These are phyloP conservation scores for Malurus alboscapulatus DNA, from an alignment of 2,113 vertebrate species.

Conservation along the genomic window DNA sequence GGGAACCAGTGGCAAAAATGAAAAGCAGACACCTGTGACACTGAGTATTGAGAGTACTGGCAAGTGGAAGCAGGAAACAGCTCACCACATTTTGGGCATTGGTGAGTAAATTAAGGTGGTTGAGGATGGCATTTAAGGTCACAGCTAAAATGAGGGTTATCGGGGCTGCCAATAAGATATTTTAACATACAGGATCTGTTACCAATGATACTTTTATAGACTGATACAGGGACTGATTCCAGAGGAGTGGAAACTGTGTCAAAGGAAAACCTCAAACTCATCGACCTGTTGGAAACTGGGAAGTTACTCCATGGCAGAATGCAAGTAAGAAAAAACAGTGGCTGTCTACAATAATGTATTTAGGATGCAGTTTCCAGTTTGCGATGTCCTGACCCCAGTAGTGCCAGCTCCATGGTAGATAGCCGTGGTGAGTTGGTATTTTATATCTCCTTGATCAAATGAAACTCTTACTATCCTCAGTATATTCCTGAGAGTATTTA, in stretches of 20 bases:
- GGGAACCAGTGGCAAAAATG: not conserved
- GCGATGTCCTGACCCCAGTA: fast-evolving
- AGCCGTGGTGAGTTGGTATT: not conserved
- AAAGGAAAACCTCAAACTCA: not conserved
- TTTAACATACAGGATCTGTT: not conserved
- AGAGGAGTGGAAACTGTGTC: not conserved
- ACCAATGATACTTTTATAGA: not conserved
- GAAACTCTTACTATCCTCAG: not conserved
- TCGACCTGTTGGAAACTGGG: not conserved
- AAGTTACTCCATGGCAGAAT: not conserved
- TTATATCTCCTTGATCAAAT: not conserved
- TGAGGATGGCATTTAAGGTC: not conserved
- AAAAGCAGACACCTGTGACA: not conserved
- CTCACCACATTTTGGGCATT: not conserved
- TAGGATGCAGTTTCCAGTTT: not conserved
- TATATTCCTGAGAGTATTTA: not conserved
- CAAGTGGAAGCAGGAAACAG: not conserved
- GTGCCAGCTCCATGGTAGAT: not conserved
- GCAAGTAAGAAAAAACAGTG: not conserved
- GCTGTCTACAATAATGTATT: not conserved
- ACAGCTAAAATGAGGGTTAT: not conserved
- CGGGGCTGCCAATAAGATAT: not conserved
- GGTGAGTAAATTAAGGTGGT: not conserved
- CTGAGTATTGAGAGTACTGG: not conserved
- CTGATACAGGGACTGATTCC: not conserved